These are phyloP conservation scores for Agrotis exclamationis DNA, from an alignment of 2,888 invertebrate species.

Conservation along the genomic window DNA sequence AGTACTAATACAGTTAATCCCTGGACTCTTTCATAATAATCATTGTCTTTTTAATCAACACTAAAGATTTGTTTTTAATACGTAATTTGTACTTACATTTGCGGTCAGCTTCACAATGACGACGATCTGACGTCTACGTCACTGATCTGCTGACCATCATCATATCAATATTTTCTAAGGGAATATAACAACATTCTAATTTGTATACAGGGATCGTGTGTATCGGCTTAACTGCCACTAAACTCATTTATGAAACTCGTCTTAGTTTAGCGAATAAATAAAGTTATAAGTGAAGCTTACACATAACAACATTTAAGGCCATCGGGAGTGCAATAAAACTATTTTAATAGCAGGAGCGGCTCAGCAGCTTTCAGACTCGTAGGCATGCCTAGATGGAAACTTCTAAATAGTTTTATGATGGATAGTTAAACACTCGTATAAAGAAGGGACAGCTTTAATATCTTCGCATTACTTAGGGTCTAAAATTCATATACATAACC, in stretches of 20 bases:
- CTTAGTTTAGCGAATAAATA: constrained; percentile 32
- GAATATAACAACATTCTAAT: not conserved
- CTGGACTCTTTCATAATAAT: too few species aligned
- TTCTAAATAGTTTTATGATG: constrained; percentile 1
- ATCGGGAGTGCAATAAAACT: constrained; percentile 20
- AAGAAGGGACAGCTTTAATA: not conserved
- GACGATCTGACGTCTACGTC: too few species aligned
- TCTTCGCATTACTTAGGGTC: not conserved
- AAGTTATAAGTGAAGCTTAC: constrained; percentile 34
- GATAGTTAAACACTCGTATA: not conserved
- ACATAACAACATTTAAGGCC: constrained; percentile 16
- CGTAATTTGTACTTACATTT: too few species aligned
- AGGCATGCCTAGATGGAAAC: not conserved
- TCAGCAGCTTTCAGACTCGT: not conserved
- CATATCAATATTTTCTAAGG: too few species aligned
- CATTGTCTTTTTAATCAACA: too few species aligned
- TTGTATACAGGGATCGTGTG: not conserved
- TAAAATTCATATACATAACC: not conserved
- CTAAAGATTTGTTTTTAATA: too few species aligned
- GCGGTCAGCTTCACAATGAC: too few species aligned
- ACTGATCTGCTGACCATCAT: too few species aligned
- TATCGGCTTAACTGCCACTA: constrained; percentile 6
- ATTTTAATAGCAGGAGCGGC: constrained; percentile 23
- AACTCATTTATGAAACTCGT: constrained; percentile 37
- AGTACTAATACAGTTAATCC: too few species aligned